Conservation (phyloP, 2,888 invertebrate species). For the Furcula furcula region DNA sequence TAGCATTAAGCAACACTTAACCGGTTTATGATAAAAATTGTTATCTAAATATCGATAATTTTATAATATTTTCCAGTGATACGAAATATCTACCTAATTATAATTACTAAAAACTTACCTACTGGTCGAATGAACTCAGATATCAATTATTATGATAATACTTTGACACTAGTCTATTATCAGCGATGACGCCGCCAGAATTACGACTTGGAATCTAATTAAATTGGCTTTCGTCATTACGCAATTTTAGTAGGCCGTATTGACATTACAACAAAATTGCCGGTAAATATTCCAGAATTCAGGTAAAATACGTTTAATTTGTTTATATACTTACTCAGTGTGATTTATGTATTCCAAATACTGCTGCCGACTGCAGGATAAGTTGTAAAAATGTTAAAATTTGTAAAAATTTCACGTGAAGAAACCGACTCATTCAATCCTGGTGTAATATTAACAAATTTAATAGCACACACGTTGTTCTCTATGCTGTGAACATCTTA, state of each 20-base stretch:
- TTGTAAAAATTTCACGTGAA: no score
- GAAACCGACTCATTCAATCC: no score
- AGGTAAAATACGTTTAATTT: constrained; percentile 1
- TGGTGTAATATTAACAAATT: no score
- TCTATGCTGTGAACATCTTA: no score
- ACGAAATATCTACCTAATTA: neutral
- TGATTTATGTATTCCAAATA: constrained; percentile 13
- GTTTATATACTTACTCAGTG: constrained; percentile 22
- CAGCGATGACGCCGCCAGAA: constrained; percentile 21
- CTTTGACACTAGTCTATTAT: constrained; percentile 20
- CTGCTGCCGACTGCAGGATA: constrained; percentile 18
- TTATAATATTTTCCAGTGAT: neutral
- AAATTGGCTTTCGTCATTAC: constrained; percentile 19
- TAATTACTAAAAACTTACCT: constrained; percentile 16
- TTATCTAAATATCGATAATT: neutral
- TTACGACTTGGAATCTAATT: constrained; percentile 15
- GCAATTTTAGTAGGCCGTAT: constrained; percentile 28
- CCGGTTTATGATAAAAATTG: neutral
- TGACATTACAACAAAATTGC: constrained; percentile 23
- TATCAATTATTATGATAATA: constrained; percentile 19
- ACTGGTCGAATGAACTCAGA: constrained; percentile 6
- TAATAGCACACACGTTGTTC: no score
- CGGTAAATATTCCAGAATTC: constrained; percentile 19
- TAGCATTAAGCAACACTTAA: neutral
- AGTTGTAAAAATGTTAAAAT: constrained; percentile 25